phyloP scores from a whole-genome alignment of 2,113 vertebrate species.

The Caranx melampygus region DNA sequence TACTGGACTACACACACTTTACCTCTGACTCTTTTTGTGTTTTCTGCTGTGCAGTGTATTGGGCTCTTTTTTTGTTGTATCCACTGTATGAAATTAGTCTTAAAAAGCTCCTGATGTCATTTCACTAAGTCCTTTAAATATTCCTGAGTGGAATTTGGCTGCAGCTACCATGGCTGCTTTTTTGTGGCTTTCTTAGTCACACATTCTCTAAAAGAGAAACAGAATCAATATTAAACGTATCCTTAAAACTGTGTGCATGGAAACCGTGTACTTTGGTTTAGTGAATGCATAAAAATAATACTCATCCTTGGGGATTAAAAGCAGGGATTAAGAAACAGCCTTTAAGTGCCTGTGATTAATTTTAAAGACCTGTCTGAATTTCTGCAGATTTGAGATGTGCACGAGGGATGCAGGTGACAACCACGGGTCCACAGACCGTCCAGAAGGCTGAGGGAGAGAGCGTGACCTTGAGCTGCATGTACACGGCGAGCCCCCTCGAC shows the following conservation, averaged over 20 bases:
- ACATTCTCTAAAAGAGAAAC: constrained; percentile 4
- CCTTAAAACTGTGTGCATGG: constrained; percentile 2
- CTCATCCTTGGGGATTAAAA: constrained; percentile 21
- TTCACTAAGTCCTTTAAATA: neutral
- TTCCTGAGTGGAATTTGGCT: neutral
- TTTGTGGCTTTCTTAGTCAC: neutral
- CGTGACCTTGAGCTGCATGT: constrained; percentile 86
- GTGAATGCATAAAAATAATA: neutral
- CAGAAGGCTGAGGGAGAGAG: constrained; percentile 86
- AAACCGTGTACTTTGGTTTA: neutral
- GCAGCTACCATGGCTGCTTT: neutral
- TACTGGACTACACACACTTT: neutral
- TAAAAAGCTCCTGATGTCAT: constrained; percentile 18
- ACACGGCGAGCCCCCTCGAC: constrained; percentile 81
- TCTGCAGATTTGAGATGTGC: constrained; percentile 37
- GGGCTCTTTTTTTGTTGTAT: neutral
- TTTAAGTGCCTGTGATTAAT: constrained; percentile 7
- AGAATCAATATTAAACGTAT: constrained; percentile 10
- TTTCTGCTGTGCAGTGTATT: neutral
- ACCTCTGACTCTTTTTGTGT: neutral
- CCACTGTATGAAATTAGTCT: neutral
- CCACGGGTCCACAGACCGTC: constrained; percentile 78
- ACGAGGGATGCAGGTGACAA: constrained; percentile 72
- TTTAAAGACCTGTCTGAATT: constrained; percentile 15
- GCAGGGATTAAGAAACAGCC: neutral